Conservation (phyloP, 2,113 vertebrate genomes). For the Neomonachus schauinslandi region DNA sequence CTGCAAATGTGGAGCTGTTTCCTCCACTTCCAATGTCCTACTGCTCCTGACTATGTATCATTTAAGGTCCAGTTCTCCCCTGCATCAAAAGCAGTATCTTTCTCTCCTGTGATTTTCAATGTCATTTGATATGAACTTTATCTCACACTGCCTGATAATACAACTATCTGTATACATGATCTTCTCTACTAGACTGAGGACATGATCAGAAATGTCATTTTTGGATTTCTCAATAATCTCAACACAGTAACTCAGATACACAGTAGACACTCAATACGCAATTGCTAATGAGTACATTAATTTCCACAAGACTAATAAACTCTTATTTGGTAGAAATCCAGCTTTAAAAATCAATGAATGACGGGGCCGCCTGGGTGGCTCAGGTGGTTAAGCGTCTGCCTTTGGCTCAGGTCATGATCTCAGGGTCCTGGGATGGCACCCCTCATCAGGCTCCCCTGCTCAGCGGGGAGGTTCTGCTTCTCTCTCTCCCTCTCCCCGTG, state of each 20-base stretch:
- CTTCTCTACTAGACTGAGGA: constrained; percentile 16
- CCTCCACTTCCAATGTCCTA: constrained; percentile 20
- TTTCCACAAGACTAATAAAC: not conserved
- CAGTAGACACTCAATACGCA: not conserved
- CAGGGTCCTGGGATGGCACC: rapidly evolving
- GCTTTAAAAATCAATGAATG: not conserved
- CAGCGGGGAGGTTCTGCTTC: not conserved
- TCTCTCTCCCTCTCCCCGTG: not conserved
- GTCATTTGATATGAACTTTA: not conserved
- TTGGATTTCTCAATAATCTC: constrained; percentile 47
- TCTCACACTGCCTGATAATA: not conserved
- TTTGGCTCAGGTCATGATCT: not conserved
- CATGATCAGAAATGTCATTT: not conserved
- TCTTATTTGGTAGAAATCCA: not conserved
- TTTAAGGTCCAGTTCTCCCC: not conserved
- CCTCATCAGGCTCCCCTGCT: not conserved
- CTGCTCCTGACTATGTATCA: not conserved
- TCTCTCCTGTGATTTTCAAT: constrained; percentile 12
- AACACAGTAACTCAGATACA: not conserved
- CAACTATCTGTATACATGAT: not conserved
- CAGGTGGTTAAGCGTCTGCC: not conserved
- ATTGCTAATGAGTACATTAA: not conserved
- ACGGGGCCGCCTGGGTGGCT: not conserved
- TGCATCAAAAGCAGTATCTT: not conserved
- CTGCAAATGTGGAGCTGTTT: not conserved